These are phyloP conservation scores for Acromyrmex charruanus DNA, from an alignment of 1,140 invertebrate species.

Conservation along the genomic window DNA sequence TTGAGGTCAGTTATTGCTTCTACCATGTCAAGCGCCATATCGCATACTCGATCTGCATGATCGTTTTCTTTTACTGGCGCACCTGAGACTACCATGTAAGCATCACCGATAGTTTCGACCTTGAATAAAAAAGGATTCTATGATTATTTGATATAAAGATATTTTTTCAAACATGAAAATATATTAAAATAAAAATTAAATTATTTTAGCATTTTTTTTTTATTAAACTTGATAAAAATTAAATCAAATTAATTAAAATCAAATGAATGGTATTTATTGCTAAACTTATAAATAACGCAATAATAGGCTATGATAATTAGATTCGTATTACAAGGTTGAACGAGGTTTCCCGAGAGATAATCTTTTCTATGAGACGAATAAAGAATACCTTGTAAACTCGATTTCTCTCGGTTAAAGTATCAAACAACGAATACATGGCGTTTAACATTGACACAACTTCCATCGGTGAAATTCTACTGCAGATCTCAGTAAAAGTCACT, in stretches of 20 bases:
- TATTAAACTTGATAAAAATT: not conserved
- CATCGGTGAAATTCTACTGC: slow-evolving; percentile 97
- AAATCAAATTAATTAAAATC: not conserved
- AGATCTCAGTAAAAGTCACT: slow-evolving; percentile 98
- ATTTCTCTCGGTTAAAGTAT: slow-evolving; percentile 96
- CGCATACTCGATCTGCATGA: slow-evolving; percentile 97
- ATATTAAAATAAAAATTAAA: not conserved
- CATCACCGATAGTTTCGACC: slow-evolving; percentile 99
- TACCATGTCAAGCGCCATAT: slow-evolving; percentile 98
- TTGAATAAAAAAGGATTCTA: slow-evolving; percentile 78
- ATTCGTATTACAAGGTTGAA: not conserved
- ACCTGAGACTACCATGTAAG: slow-evolving; percentile 98
- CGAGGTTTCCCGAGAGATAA: not conserved
- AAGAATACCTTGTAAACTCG: slow-evolving; percentile 95
- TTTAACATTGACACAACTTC: slow-evolving; percentile 99
- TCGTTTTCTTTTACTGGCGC: slow-evolving; percentile 95
- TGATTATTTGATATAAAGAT: not conserved
- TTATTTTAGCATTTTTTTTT: not conserved
- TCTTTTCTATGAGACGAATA: slow-evolving; percentile 53
- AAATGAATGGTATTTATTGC: not conserved
- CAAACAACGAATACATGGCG: slow-evolving; percentile 97
- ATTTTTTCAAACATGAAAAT: not conserved
- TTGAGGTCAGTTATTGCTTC: slow-evolving; percentile 96
- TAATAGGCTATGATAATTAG: not conserved
- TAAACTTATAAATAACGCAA: not conserved